A percentile compares a stretch with the other conserved stretches of the same genome.
phyloP scores from a whole-genome alignment of 1,140 invertebrate species.

The Tetranychus urticae region DNA sequence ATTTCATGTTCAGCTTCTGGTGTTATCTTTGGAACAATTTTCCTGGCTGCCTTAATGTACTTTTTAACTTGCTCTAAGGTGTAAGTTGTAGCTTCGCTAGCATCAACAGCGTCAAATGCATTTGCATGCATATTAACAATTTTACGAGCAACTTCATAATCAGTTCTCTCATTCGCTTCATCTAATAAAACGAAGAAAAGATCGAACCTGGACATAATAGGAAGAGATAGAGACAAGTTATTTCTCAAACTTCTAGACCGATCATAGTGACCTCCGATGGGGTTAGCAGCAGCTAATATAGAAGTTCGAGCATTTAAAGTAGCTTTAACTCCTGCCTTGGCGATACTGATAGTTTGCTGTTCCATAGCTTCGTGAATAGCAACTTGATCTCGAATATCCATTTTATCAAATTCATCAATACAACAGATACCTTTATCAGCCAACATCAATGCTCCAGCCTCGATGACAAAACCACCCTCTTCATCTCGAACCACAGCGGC shows the following conservation, averaged over 20 bases:
- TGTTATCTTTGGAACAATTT: conserved; percentile 66
- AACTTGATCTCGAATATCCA: conserved; percentile 91
- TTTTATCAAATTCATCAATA: conserved; percentile 99
- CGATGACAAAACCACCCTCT: conserved; percentile 96
- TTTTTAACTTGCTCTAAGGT: conserved; percentile 60
- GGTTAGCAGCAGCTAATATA: conserved; percentile 94
- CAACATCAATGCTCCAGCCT: conserved; percentile 95
- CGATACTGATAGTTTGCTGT: conserved; percentile 96
- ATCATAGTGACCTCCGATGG: conserved; percentile 84
- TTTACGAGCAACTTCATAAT: conserved; percentile 83
- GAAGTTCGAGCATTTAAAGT: conserved; percentile 93
- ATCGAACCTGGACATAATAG: conserved; percentile 98
- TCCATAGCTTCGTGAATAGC: conserved; percentile 99
- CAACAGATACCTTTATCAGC: conserved; percentile 92
- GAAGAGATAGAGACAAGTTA: conserved; percentile 75
- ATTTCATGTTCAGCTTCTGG: conserved; percentile 57
- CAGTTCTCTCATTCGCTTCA: conserved; percentile 77
- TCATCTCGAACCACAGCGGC: conserved; percentile 93
- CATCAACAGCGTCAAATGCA: conserved; percentile 29
- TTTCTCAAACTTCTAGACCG: conserved; percentile 77
- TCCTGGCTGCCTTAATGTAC: conserved; percentile 86
- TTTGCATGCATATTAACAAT: conserved; percentile 84
- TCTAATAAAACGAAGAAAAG: conserved; percentile 94
- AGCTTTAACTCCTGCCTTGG: conserved; percentile 88
- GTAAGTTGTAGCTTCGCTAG: conserved; percentile 32